phyloP scores from a whole-genome alignment of 2,113 vertebrate genomes.

The Eonycteris spelaea region DNA sequence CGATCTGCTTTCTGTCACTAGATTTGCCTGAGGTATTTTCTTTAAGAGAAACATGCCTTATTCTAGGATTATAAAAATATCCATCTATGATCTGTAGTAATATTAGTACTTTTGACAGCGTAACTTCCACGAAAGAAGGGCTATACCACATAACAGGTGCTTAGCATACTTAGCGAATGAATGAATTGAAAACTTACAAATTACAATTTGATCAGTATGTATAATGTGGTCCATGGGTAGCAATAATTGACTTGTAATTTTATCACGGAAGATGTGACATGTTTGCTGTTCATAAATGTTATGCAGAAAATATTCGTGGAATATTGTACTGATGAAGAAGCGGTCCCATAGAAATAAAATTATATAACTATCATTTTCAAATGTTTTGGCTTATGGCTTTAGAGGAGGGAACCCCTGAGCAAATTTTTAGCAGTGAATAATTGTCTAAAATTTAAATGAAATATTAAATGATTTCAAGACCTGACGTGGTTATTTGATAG shows the following conservation, averaged over 20 bases:
- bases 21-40: background rate
- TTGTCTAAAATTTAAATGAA: background rate
- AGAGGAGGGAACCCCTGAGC: background rate
- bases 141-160: background rate
- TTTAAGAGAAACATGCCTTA: background rate
- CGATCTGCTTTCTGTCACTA: background rate
- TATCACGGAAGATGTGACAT: background rate
- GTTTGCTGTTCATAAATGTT: background rate
- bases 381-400: background rate
- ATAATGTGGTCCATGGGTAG: background rate
- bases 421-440: background rate
- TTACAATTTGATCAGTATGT: background rate
- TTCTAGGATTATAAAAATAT: background rate
- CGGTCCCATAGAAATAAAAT: background rate
- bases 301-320: background rate
- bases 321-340: background rate
- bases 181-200: background rate
- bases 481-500: too few relatives aligned
- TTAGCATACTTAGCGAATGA: background rate
- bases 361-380: background rate
- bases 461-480: background rate
- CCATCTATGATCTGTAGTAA: background rate
- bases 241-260: background rate
- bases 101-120: background rate
- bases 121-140: background rate